A percentile compares a stretch with the other conserved stretches of the same genome.
Conservation (phyloP, 2,797 vertebrate genomes). For the Hydrophis major region DNA sequence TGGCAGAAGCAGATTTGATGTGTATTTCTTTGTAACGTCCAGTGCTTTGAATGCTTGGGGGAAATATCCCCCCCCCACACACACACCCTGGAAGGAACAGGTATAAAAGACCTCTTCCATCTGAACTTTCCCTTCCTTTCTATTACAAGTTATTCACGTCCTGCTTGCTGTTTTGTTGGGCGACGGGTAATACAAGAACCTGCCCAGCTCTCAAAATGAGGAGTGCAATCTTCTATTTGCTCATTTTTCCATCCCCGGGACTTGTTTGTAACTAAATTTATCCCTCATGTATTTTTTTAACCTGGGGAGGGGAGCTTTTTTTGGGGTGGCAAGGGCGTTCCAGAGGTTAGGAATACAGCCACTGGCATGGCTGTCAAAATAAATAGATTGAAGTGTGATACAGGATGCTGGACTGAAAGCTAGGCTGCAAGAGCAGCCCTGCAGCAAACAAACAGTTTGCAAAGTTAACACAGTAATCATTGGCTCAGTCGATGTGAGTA, state of each 20-base stretch:
- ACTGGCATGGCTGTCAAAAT: not conserved
- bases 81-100: not conserved
- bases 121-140: not conserved
- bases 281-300: not conserved
- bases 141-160: slow-evolving; percentile 5
- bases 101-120: not conserved
- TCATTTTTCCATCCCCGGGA: not conserved
- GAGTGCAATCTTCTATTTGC: slow-evolving; percentile 3
- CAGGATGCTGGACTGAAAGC: slow-evolving; percentile 4
- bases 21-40: slow-evolving; percentile 25
- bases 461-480: not conserved
- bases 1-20: slow-evolving; percentile 20
- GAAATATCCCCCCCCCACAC: not conserved
- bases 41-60: not conserved
- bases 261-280: slow-evolving; percentile 21
- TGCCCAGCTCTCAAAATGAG: not conserved
- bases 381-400: slow-evolving; percentile 11
- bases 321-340: not conserved
- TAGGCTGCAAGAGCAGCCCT: not conserved
- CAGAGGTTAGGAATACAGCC: not conserved
- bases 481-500: rapidly evolving
- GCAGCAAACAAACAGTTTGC: not conserved
- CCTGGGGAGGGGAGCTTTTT: not conserved
- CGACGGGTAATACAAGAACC: not conserved
- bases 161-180: not conserved